phyloP scores from a whole-genome alignment of 2,888 invertebrate genomes.

The Synergus laeviventris region DNA sequence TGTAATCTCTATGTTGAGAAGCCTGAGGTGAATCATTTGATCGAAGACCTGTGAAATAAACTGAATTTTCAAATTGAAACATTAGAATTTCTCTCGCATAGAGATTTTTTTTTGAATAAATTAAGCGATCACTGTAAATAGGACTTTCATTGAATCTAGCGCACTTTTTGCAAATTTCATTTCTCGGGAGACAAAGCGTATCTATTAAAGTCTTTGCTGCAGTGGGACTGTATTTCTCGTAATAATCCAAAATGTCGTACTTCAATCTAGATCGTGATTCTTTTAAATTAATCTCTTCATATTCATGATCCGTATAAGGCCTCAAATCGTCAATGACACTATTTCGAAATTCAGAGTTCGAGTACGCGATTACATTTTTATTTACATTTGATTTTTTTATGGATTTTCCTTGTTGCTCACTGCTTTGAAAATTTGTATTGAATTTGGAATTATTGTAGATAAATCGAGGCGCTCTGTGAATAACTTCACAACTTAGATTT shows the following conservation, averaged over 20 bases:
- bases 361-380: not conserved
- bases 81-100: conserved; percentile 62
- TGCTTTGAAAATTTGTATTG: not conserved
- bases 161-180: conserved; percentile 63
- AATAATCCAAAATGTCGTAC: conserved; percentile 60
- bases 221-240: conserved; percentile 55
- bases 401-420: not conserved
- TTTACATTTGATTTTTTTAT: not conserved
- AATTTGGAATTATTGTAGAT: conserved; percentile 44
- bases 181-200: conserved; percentile 47
- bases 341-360: conserved; percentile 5
- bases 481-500: conserved; percentile 37
- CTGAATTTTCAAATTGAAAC: conserved; percentile 56
- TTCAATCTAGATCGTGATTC: conserved; percentile 13
- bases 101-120: conserved; percentile 62
- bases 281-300: conserved; percentile 60
- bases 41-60: conserved; percentile 54
- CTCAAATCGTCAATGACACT: conserved; percentile 24
- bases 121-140: conserved; percentile 69
- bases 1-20: conserved; percentile 57
- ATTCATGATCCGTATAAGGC: conserved; percentile 57
- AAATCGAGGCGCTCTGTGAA: conserved; percentile 46
- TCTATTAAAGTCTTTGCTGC: conserved; percentile 53
- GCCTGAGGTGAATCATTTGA: conserved; percentile 7
- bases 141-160: conserved; percentile 60